Percentiles rank a stretch among this genome's conserved stretches.
Evolutionary conservation across 2,797 vertebrate species (phyloP).

Genomic region (Dipus sagitta): DNA sequence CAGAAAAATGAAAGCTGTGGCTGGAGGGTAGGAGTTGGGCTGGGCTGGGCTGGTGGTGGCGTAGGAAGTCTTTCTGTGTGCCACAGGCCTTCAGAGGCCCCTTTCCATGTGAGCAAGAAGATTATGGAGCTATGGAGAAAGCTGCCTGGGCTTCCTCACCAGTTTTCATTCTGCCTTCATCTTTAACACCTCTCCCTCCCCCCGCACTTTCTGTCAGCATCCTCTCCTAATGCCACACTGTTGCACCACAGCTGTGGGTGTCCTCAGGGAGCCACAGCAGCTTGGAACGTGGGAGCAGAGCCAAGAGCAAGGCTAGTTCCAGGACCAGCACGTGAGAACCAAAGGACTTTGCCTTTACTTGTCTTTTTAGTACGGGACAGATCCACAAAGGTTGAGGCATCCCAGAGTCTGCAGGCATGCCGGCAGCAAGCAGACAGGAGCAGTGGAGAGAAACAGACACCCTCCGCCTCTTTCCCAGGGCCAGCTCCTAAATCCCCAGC

Average conservation of each 20-base stretch:
- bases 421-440: too few species aligned
- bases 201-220: background rate
- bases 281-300: background rate
- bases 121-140: background rate
- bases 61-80: fast-evolving
- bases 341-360: fast-evolving
- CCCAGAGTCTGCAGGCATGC: background rate
- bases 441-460: fast-evolving
- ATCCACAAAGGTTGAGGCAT: fast-evolving
- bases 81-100: fast-evolving
- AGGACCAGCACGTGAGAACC: too few species aligned
- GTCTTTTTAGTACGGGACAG: background rate
- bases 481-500: fast-evolving
- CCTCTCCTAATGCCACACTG: background rate
- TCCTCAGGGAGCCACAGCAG: fast-evolving
- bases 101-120: too few species aligned
- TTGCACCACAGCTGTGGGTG: background rate
- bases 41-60: background rate
- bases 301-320: background rate
- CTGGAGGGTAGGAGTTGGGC: background rate
- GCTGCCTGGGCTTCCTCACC: background rate
- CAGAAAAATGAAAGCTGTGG: background rate
- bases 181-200: background rate
- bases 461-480: too few species aligned
- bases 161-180: fast-evolving